Conservation (phyloP, 2,888 invertebrate genomes). For the Plemyria rubiginata region DNA sequence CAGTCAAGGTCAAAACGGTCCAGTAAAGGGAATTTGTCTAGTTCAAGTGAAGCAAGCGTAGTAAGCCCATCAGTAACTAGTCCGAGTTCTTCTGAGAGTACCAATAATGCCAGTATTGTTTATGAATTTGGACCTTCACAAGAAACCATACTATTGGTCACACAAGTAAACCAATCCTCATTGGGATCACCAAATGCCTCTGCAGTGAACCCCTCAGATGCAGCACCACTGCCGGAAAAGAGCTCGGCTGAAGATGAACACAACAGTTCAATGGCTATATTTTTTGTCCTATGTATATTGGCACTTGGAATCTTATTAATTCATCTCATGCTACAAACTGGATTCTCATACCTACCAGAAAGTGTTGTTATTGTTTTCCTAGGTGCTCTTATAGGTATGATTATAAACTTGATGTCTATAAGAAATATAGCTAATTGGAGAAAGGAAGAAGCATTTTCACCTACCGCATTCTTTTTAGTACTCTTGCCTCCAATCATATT, state of each 20-base stretch:
- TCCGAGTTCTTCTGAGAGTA: conserved; percentile 62
- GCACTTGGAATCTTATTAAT: conserved; percentile 97
- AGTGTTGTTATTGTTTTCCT: conserved; percentile 98
- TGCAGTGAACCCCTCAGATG: conserved; percentile 87
- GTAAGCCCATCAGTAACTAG: conserved; percentile 40
- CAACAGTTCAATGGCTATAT: conserved; percentile 98
- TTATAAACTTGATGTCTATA: conserved; percentile 94
- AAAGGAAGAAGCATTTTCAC: conserved; percentile 98
- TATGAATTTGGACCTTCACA: conserved; percentile 70
- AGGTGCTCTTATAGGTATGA: conserved; percentile 96
- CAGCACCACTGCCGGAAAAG: conserved; percentile 93
- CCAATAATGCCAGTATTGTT: conserved; percentile 57
- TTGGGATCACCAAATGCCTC: conserved; percentile 65
- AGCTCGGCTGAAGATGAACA: conserved; percentile 98
- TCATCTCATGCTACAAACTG: conserved; percentile 97
- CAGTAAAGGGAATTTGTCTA: conserved; percentile 52
- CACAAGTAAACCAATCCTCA: conserved; percentile 67
- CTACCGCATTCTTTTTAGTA: conserved; percentile 98
- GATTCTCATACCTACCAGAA: conserved; percentile 98
- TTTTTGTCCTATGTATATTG: conserved; percentile 97
- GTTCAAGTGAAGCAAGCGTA: conserved; percentile 62
- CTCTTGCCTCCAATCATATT: conserved; percentile 99
- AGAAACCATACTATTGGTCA: conserved; percentile 62
- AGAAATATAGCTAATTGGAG: conserved; percentile 97
- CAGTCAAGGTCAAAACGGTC: conserved; percentile 68